A percentile compares a stretch with the other conserved stretches of the same genome.
Conservation (phyloP, 2,113 vertebrate genomes). For the Grantiella picta region DNA sequence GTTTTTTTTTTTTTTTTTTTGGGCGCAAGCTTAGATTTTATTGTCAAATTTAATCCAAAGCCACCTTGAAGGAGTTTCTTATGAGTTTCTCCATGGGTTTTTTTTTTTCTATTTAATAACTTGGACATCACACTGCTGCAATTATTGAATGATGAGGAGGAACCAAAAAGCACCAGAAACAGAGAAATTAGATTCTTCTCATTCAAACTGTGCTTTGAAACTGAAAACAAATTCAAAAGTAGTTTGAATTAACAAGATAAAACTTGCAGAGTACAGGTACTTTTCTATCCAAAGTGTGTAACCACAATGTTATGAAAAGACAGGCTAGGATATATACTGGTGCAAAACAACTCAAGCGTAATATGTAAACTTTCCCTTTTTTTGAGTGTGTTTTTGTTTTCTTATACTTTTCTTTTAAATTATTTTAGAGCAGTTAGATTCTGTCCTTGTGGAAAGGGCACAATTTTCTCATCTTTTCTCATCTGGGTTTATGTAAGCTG, state of each 20-base stretch:
- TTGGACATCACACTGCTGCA: background rate
- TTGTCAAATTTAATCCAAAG: slow-evolving; percentile 50
- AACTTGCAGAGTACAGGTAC: background rate
- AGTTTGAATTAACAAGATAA: background rate
- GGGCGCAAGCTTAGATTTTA: slow-evolving; percentile 13
- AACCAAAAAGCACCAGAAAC: background rate
- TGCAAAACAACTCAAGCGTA: background rate
- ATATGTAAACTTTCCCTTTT: background rate
- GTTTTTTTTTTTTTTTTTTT: too few relatives aligned
- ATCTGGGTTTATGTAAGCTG: slow-evolving; percentile 70
- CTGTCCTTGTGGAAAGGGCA: slow-evolving; percentile 68
- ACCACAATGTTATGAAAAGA: background rate
- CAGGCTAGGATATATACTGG: too few relatives aligned
- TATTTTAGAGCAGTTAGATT: slow-evolving; percentile 32
- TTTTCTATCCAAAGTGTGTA: background rate
- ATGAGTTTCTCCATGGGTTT: background rate
- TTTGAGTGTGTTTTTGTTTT: background rate
- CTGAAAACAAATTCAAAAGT: background rate
- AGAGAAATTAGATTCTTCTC: background rate
- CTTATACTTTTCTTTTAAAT: background rate
- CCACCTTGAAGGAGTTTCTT: background rate
- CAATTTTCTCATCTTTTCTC: slow-evolving; percentile 67
- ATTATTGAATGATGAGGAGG: background rate
- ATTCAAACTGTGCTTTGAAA: background rate
- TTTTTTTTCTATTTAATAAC: background rate